Evolutionary conservation across 2,888 invertebrate species (phyloP), one percentile per base, ranked within the genome.

Genomic region (Eristalis arbustorum): DNA sequence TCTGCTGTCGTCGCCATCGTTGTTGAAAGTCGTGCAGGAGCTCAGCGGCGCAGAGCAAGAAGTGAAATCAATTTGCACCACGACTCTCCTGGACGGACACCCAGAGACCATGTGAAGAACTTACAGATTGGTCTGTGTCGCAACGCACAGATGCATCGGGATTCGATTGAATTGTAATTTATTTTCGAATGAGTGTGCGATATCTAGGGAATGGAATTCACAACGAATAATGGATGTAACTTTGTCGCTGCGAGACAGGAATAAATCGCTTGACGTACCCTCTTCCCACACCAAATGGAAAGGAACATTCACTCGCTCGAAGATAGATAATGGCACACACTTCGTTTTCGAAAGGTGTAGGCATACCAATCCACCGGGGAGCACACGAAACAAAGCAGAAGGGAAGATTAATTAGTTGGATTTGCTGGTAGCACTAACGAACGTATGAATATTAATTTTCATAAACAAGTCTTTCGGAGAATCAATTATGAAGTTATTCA

Each of bases 91-190:
- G 37, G 37, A 34, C 34, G 8, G 34, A 31, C 31, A 31, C 31
- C 31, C 34, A 37, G 37, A 37, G 37, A 13, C 66, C 31, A 31
- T 49, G 34, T 22, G 31, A 31, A 49, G 66, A 18, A 49, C 18
- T 31, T 61, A 18, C 40, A 34, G 75, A 66, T 76, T 57, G 56
- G 37, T 82, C 40, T 42, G 25, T 22, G 31, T 31, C 13, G 28
- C 25, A 23, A 28, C 40, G 6, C 67, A 31, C 31, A 10, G 11
- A 49, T 68, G 14, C 40, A 42, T 28, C 25, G 42, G 37, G 18
- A 62, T 83, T 68, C 79, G 78, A 87, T 79, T 87, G 83, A 59
- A 83, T 79, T 83, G 87, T 78, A 85, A 82, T 82, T 78, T 82
- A 82, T 78, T 78, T 74, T 28, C 72, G 22, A 76, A 11, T 23